Conservation (phyloP, 2,888 invertebrate species). For the Allacma fusca region DNA sequence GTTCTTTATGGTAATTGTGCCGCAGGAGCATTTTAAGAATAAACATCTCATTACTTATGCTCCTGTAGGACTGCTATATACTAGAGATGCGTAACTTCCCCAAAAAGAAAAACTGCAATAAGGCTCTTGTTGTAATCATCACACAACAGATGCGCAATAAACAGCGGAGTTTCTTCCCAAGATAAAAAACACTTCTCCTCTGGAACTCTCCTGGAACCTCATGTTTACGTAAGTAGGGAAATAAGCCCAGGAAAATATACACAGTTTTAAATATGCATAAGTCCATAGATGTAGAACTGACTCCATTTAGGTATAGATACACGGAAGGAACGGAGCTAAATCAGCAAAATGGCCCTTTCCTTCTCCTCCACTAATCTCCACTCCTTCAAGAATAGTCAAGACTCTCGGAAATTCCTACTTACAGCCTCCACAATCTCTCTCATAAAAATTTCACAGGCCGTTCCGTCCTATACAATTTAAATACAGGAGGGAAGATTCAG, state of each 20-base stretch:
- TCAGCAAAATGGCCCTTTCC: constrained; percentile 5
- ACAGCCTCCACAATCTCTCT: background rate
- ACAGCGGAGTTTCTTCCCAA: background rate
- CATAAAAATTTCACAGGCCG: too few relatives aligned
- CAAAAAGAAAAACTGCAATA: too few relatives aligned
- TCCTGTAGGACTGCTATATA: too few relatives aligned
- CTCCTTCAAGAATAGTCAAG: background rate
- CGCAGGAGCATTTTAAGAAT: too few relatives aligned
- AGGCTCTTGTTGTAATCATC: background rate
- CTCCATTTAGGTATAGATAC: background rate
- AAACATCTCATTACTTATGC: too few relatives aligned
- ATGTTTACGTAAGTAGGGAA: constrained; percentile 11
- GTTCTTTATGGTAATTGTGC: too few relatives aligned
- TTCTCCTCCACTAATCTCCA: background rate
- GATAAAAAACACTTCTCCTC: background rate
- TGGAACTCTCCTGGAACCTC: background rate
- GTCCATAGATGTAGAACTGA: background rate
- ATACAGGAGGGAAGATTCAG: too few relatives aligned
- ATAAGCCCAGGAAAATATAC: background rate
- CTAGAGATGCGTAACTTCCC: background rate
- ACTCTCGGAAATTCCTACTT: background rate
- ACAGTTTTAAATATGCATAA: background rate
- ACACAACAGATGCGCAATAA: constrained; percentile 20
- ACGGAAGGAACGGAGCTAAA: background rate
- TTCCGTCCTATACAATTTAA: too few relatives aligned